These are phyloP conservation scores for Charadrius vociferus DNA, from an alignment of 2,113 vertebrate species.

Conservation along the genomic window DNA sequence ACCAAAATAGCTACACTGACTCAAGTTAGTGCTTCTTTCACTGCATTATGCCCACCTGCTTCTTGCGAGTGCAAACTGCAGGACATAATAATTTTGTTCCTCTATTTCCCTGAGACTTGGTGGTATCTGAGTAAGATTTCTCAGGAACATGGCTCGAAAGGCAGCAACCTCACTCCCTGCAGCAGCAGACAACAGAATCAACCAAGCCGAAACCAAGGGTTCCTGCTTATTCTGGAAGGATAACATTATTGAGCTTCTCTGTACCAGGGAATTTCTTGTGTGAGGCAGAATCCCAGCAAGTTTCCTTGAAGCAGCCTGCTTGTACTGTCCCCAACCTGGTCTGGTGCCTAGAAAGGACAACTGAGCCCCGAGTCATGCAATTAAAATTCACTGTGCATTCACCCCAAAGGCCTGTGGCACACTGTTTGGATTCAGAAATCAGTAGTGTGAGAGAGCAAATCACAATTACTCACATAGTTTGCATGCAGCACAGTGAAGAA, in stretches of 20 bases:
- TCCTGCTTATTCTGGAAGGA: not conserved
- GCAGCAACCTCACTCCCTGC: not conserved
- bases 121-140: not conserved
- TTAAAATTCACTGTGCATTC: not conserved
- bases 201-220: not conserved
- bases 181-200: not conserved
- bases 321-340: not conserved
- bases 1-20: not conserved
- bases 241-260: not conserved
- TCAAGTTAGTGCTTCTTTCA: not conserved
- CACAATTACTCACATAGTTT: slow-evolving; percentile 88
- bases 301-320: not conserved
- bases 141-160: not conserved
- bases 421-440: not conserved
- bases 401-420: rapidly evolving
- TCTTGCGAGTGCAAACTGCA: not conserved
- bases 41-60: not conserved
- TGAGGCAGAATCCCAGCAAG: not conserved
- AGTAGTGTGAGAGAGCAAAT: not conserved
- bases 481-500: slow-evolving; percentile 97
- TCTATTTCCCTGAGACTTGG: not conserved
- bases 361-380: not conserved
- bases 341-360: not conserved
- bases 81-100: not conserved
- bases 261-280: not conserved